Conservation (phyloP, 2,888 invertebrate genomes). For the Exocentrus adspersus region DNA sequence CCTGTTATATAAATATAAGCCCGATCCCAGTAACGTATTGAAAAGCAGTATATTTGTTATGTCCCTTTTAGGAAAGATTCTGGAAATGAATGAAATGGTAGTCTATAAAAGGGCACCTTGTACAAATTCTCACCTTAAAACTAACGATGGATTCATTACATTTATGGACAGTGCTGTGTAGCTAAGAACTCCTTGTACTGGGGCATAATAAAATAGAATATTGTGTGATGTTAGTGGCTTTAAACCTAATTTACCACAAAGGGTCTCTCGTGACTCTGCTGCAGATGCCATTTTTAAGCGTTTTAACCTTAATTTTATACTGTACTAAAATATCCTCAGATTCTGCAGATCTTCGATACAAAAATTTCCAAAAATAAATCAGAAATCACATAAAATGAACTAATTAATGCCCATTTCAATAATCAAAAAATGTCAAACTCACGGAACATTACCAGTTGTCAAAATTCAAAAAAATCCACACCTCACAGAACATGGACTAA, state of each 20-base stretch:
- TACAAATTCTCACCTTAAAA: conserved; percentile 76
- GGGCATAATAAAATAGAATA: conserved; percentile 79
- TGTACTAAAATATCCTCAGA: conserved; percentile 2
- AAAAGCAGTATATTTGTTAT: conserved; percentile 84
- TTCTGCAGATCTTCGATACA: conserved; percentile 12
- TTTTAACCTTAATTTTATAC: neutral
- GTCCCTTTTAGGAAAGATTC: conserved; percentile 78
- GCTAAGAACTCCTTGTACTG: conserved; percentile 78
- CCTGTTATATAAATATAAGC: conserved; percentile 83
- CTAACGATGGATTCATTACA: conserved; percentile 84
- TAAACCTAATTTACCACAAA: conserved; percentile 62
- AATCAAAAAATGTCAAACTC: too few relatives aligned
- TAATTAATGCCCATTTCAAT: too few relatives aligned
- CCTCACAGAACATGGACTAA: too few relatives aligned
- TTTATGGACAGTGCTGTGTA: conserved; percentile 83
- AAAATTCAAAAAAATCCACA: too few relatives aligned
- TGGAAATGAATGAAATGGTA: conserved; percentile 67
- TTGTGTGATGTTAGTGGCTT: conserved; percentile 78
- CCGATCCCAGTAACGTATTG: conserved; percentile 83
- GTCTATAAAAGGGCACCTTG: too few relatives aligned
- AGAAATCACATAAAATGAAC: neutral
- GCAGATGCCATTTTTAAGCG: conserved; percentile 50
- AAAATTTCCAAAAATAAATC: conserved; percentile 32
- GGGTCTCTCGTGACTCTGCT: conserved; percentile 49
- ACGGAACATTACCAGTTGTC: too few relatives aligned